Evolutionary conservation across 2,888 invertebrate genomes (phyloP).

Genomic region (Acanthosepion pharaonis): DNA sequence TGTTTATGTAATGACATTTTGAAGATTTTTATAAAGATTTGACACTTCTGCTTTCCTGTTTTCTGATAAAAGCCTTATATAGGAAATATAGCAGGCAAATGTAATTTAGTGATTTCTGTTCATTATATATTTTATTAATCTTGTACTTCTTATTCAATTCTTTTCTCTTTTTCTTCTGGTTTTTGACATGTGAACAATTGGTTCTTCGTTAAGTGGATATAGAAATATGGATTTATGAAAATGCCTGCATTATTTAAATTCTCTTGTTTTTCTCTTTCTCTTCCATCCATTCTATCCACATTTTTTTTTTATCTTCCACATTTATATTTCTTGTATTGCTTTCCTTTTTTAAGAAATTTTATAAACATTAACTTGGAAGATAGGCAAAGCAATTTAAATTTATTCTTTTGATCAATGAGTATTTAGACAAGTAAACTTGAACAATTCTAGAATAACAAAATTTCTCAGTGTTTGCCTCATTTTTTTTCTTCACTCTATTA

Average conservation of each 20-base stretch:
- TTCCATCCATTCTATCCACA: neutral
- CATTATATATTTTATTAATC: neutral
- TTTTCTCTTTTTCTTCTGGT: neutral
- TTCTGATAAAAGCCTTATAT: neutral
- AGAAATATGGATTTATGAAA: constrained; percentile 25
- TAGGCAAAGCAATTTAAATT: neutral
- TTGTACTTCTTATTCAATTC: neutral
- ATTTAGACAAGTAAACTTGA: constrained; percentile 39
- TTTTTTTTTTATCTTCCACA: neutral
- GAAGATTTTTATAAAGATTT: neutral
- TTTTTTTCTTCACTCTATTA: neutral
- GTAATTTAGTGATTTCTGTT: neutral
- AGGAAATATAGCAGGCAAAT: neutral
- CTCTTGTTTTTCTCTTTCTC: neutral
- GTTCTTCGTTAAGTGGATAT: constrained; percentile 22
- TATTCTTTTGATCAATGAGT: neutral
- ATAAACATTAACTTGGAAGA: neutral
- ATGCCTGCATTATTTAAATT: constrained; percentile 39
- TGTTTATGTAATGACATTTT: neutral
- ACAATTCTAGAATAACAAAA: neutral
- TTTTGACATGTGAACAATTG: constrained; percentile 4
- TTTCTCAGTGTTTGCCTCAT: neutral
- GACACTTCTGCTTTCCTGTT: neutral
- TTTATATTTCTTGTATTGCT: neutral
- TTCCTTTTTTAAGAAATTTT: neutral